Evolutionary conservation across 2,888 invertebrate species (phyloP), one percentile per base, ranked within the genome.

Genomic region (Malthinus seriepunctatus): DNA sequence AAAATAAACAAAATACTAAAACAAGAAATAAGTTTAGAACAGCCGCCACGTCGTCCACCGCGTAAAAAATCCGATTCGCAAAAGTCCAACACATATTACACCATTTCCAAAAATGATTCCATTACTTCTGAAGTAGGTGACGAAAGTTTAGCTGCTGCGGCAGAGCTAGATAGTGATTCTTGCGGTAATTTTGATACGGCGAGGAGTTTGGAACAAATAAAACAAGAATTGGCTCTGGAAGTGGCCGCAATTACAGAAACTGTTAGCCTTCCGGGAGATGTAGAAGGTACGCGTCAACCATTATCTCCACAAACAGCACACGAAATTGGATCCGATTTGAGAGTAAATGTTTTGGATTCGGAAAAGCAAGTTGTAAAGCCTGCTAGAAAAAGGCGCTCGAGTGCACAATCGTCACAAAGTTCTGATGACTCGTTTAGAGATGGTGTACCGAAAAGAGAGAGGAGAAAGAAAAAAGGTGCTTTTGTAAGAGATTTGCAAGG

Each of bases 131-230:
- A 84, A 62, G 71, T 66, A 33, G 75, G 67, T 2, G 83, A 80
- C 65, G 84, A 84, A 46, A 78, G 77, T 60, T 62, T 78, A 42
- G 76, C 75, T 1, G 76, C 73, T 5, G 75, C 74, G 52, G 83
- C 85, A 49, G 87, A 87, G 51, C 81, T 86, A 12, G 84, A 84
- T 67, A 76, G 79, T 10, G 86, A 86, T 68, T 87, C 87, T 37
- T 87, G 86, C 60, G 76, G 85, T 60, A 86, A 85, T 68, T 89
- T 84, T 77, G 88, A 86, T 23, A 88, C 88, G 71, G 88, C 88
- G 0, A 81, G 82, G 63, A 84, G 86, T 74, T 85, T 82, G 8
- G 81, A 79, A 11, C 83, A 81, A 71, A 70, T 63, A 4, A 64
- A 64, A 8, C 65, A 71, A 51, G 73, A 76, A 9, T 68, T 69